phyloP scores from a whole-genome alignment of 2,113 vertebrate genomes.

The Gymnogyps californianus region DNA sequence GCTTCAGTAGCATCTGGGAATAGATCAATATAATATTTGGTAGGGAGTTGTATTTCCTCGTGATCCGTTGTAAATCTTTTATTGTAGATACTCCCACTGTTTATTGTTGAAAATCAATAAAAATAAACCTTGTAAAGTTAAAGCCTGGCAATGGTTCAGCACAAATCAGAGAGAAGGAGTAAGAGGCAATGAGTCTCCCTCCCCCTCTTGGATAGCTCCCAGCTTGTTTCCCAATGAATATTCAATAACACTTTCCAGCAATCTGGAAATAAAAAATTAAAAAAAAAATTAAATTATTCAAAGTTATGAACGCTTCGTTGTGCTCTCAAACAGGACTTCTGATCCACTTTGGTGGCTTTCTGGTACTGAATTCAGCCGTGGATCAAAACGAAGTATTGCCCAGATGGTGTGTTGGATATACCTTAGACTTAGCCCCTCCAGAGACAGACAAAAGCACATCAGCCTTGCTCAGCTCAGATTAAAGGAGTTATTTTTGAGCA shows the following conservation, averaged over 20 bases:
- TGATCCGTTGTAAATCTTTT: slow-evolving; percentile 40
- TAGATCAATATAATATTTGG: slow-evolving; percentile 20
- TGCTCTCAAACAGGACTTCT: neutral
- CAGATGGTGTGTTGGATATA: neutral
- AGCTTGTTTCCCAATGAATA: slow-evolving; percentile 20
- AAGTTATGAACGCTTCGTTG: neutral
- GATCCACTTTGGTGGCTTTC: neutral
- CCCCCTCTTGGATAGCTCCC: neutral
- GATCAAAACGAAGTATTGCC: neutral
- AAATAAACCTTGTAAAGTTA: slow-evolving; percentile 59
- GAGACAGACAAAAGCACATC: neutral
- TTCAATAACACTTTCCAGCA: slow-evolving; percentile 21
- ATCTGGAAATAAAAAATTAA: neutral
- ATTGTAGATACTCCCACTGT: slow-evolving; percentile 32
- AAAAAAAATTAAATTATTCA: neutral
- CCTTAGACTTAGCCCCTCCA: neutral
- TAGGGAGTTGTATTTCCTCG: slow-evolving; percentile 9
- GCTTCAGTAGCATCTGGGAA: slow-evolving; percentile 48
- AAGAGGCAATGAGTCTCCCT: slow-evolving; percentile 5
- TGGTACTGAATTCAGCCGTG: neutral
- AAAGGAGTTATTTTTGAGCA: neutral
- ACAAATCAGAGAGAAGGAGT: slow-evolving; percentile 15
- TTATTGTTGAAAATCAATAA: slow-evolving; percentile 54
- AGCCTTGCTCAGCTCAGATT: neutral
- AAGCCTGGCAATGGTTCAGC: slow-evolving; percentile 16